Conservation (phyloP, 2,888 invertebrate species). For the Yponomeuta malinellus region DNA sequence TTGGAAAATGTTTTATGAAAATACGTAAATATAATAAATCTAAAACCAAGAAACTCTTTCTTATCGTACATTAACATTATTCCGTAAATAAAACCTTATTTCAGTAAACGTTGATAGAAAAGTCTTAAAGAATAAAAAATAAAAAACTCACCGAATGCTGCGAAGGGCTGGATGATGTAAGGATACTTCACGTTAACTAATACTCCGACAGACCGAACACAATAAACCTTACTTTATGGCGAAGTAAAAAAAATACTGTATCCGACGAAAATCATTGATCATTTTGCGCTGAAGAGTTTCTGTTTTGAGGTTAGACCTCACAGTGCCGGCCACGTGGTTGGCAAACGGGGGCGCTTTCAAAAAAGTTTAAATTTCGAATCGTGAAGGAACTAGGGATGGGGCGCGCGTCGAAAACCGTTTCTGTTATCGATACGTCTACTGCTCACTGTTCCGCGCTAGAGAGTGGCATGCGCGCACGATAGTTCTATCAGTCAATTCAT, state of each 20-base stretch:
- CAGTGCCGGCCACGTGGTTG: not conserved
- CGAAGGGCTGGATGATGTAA: slow-evolving; percentile 8
- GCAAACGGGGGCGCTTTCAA: not conserved
- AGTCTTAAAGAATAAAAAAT: not conserved
- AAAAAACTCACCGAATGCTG: slow-evolving; percentile 4
- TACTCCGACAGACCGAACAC: not conserved
- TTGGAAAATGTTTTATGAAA: too few relatives aligned
- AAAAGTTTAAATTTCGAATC: not conserved
- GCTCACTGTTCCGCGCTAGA: not conserved
- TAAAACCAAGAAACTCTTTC: too few relatives aligned
- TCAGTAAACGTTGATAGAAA: not conserved
- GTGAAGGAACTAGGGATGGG: not conserved
- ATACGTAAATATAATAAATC: too few relatives aligned
- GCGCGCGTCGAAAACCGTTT: not conserved
- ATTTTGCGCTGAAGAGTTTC: slow-evolving; percentile 32
- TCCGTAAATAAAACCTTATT: too few relatives aligned
- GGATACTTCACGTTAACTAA: not conserved
- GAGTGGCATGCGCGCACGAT: not conserved
- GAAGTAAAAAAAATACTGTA: slow-evolving; percentile 50
- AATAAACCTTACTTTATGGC: slow-evolving; percentile 42
- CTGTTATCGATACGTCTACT: slow-evolving; percentile 7
- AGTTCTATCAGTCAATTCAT: not conserved
- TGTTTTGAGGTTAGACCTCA: slow-evolving; percentile 7
- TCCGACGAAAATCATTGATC: slow-evolving; percentile 37
- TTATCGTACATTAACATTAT: too few relatives aligned